Evolutionary conservation across 2,888 invertebrate species (phyloP).

Genomic region (Toxonevra muliebris): DNA sequence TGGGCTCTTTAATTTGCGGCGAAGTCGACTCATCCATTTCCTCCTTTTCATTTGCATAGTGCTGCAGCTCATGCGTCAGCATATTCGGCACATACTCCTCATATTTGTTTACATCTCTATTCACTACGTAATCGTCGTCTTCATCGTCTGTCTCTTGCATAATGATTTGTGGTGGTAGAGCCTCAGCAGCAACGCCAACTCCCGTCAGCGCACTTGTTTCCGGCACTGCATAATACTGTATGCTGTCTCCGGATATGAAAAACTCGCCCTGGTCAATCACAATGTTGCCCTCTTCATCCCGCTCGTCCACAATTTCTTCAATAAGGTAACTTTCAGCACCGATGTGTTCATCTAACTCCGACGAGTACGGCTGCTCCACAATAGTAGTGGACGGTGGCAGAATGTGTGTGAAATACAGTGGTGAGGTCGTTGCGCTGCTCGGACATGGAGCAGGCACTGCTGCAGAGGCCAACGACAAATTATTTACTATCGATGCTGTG

Average conservation of each 20-base stretch:
- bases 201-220: slow-evolving; percentile 43
- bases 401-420: slow-evolving; percentile 54
- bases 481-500: slow-evolving; percentile 53
- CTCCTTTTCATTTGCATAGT: not conserved
- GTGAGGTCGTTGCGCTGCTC: slow-evolving; percentile 47
- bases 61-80: slow-evolving; percentile 7
- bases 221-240: slow-evolving; percentile 54
- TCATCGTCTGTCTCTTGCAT: slow-evolving; percentile 54
- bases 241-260: slow-evolving; percentile 56
- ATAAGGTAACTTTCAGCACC: slow-evolving; percentile 54
- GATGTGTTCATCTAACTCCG: slow-evolving; percentile 51
- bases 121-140: slow-evolving; percentile 19
- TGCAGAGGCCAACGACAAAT: slow-evolving; percentile 56
- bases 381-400: slow-evolving; percentile 44
- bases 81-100: slow-evolving; percentile 27
- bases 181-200: slow-evolving; percentile 48
- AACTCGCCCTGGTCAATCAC: slow-evolving; percentile 57
- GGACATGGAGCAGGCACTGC: slow-evolving; percentile 48
- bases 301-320: slow-evolving; percentile 57
- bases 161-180: slow-evolving; percentile 56
- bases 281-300: slow-evolving; percentile 57
- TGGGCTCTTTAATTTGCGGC: slow-evolving; percentile 4
- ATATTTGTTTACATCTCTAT: slow-evolving; percentile 13
- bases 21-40: not conserved
- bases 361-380: slow-evolving; percentile 39